Conservation (phyloP, 2,888 invertebrate species). For the Ashinkailepas kermadecensis region DNA sequence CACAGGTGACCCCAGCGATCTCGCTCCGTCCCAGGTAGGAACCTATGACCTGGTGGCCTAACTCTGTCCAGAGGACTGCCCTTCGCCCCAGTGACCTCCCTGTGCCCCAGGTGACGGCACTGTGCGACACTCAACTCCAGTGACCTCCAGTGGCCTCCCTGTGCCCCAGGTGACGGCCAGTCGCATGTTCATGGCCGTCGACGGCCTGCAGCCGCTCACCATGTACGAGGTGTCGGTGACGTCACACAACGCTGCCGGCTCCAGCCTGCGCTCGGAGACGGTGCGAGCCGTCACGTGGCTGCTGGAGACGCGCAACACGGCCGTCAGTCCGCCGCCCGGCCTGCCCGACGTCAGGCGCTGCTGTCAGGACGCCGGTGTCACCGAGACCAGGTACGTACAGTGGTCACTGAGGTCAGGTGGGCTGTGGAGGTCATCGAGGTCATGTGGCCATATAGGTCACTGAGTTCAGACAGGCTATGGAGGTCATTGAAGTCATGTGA, state of each 20-base stretch:
- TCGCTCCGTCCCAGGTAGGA: too few species aligned
- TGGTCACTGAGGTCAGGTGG: slow-evolving; percentile 15
- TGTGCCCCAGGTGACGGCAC: too few species aligned
- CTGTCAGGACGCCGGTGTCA: slow-evolving; percentile 62
- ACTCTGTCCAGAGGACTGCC: too few species aligned
- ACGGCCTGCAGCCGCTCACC: slow-evolving; percentile 62
- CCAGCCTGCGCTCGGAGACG: slow-evolving; percentile 65
- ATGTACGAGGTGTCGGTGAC: slow-evolving; percentile 74
- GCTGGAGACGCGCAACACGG: slow-evolving; percentile 39
- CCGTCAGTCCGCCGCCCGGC: slow-evolving; percentile 48
- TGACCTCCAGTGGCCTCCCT: too few species aligned
- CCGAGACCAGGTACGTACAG: slow-evolving; percentile 53
- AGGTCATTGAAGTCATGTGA: too few species aligned
- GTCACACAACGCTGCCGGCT: slow-evolving; percentile 64
- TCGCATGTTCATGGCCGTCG: slow-evolving; percentile 42
- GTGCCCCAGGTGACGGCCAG: neutral
- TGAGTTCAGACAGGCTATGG: too few species aligned
- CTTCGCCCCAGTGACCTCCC: too few species aligned
- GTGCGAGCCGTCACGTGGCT: slow-evolving; percentile 64
- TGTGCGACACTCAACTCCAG: too few species aligned
- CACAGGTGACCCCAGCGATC: too few species aligned
- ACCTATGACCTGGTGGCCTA: too few species aligned
- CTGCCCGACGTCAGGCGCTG: slow-evolving; percentile 68
- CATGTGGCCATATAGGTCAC: too few species aligned
- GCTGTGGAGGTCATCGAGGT: neutral